Conservation (phyloP, 1,140 invertebrate genomes). For the Drosophila ohnishii region DNA sequence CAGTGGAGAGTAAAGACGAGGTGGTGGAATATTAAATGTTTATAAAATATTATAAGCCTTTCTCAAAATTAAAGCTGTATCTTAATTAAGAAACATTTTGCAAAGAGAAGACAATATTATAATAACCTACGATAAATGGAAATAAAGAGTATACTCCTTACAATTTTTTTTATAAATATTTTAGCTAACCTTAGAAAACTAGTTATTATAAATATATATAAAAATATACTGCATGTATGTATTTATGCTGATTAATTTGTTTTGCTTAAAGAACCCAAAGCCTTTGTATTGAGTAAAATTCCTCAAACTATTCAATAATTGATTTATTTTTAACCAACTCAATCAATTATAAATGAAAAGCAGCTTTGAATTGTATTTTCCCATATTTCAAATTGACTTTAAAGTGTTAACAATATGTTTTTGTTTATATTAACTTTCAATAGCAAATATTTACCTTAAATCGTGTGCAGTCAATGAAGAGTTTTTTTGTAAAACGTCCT, state of each 20-base stretch:
- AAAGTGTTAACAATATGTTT: not conserved
- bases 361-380: not conserved
- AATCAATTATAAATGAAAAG: not conserved
- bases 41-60: not conserved
- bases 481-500: conserved; percentile 1
- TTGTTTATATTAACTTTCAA: not conserved
- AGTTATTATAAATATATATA: no score
- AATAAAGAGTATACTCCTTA: no score
- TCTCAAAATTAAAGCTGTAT: no score
- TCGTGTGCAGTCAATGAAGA: conserved; percentile 6
- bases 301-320: not conserved
- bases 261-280: not conserved
- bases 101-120: not conserved
- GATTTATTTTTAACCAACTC: not conserved
- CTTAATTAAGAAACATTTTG: not conserved
- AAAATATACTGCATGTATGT: not conserved
- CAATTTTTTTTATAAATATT: no score
- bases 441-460: conserved; percentile 4
- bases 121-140: no score
- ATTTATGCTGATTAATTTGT: not conserved
- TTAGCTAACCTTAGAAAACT: not conserved
- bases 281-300: not conserved
- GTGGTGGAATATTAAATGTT: not conserved
- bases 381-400: not conserved
- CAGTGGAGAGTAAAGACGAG: not conserved